Evolutionary conservation across 1,140 invertebrate genomes (phyloP), one percentile per base, ranked within the genome.

Genomic region (Antheraea pernyi): DNA sequence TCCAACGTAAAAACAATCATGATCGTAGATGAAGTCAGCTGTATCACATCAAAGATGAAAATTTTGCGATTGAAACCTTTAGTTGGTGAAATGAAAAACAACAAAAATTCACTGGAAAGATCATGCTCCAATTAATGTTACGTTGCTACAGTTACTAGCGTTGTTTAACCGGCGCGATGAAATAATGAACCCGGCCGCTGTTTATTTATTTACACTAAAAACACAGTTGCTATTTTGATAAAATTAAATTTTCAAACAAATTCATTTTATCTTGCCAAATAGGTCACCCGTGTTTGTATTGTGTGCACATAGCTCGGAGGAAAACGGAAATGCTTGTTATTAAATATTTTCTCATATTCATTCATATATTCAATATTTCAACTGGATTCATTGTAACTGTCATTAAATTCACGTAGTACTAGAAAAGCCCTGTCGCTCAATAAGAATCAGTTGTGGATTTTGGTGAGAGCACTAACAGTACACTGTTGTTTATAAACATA

Each of bases 41-140:
- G 46, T 11, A 53, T 16, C 11, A 53, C 11, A 16, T 53, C 16
- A 53, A 6, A 10, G 0, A 53, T 10, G 11, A 53, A 53, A 13
- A 53, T 16, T 10, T 13, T 16, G 16, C 2, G 46, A 53, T 53
- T 53, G 11, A 53, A 53, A 53, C 13, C 46, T 2, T n/a, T 53
- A 61, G 60, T 61, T 10, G 19, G 71, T 64, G 39, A 67, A 68
- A 68, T 64, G 70, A 62, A 80, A 61, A 22, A 61, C 30, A 36
- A 61, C 19, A 61, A 74, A 72, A 78, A 78, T 76, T 78, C 75
- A 73, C 72, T 70, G 67, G 70, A 74, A 80, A 76, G 73, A 74
- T 74, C 78, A 77, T 74, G 77, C 69, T 71, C 76, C 72, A 73
- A 71, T 80, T 69, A 73, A 73, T 62, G 63, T 73, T 69, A 62